phyloP scores from a whole-genome alignment of 2,113 vertebrate species.

The Manacus vitellinus region DNA sequence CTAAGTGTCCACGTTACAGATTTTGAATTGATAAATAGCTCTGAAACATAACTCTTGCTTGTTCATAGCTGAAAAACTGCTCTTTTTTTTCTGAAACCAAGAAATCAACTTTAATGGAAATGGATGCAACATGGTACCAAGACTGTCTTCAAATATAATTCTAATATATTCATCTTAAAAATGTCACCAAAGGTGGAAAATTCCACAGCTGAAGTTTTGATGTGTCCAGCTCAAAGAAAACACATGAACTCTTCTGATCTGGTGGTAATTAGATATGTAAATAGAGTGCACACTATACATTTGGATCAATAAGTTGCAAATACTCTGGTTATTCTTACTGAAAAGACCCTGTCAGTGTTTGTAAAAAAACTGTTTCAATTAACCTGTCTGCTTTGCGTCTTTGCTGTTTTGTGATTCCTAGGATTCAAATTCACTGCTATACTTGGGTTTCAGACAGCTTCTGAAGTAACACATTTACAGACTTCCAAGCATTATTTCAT shows the following conservation, averaged over 20 bases:
- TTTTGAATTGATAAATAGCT: background rate
- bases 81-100: background rate
- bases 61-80: background rate
- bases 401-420: background rate
- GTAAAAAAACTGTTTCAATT: background rate
- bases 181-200: background rate
- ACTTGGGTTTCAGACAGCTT: background rate
- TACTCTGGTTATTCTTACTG: background rate
- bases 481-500: background rate
- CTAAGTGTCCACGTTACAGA: accelerated
- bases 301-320: background rate
- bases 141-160: background rate
- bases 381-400: background rate
- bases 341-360: background rate
- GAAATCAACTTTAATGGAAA: background rate
- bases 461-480: background rate
- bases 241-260: background rate
- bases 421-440: background rate
- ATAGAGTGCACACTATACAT: background rate
- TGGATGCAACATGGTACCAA: background rate
- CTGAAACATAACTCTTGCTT: background rate
- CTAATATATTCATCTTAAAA: background rate
- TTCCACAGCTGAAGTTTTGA: background rate
- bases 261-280: background rate
- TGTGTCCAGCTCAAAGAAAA: background rate